Evolutionary conservation across 2,888 invertebrate species (phyloP).

Genomic region (Heliothis peltigera): DNA sequence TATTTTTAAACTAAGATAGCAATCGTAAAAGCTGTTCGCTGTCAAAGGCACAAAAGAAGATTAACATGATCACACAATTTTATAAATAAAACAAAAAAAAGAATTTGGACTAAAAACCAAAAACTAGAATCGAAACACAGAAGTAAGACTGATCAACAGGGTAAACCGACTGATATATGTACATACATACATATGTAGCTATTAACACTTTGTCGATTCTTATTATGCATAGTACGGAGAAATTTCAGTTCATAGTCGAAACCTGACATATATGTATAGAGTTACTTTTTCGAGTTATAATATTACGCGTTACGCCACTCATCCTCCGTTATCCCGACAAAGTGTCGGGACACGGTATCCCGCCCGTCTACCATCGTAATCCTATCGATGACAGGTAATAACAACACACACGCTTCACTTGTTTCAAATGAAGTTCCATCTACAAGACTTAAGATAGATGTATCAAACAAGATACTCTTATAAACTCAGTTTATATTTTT

Average conservation of each 20-base stretch:
- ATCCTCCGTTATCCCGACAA: slow-evolving; percentile 26
- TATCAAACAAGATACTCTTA: slow-evolving; percentile 4
- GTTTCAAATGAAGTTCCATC: slow-evolving; percentile 24
- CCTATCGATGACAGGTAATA: slow-evolving; percentile 38
- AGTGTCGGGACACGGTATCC: background rate
- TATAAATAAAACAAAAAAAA: too few species aligned
- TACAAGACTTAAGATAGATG: slow-evolving; percentile 16
- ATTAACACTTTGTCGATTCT: too few species aligned
- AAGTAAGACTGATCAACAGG: too few species aligned
- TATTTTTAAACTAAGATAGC: background rate
- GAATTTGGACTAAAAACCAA: too few species aligned
- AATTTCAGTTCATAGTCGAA: too few species aligned
- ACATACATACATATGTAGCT: too few species aligned
- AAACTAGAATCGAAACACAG: too few species aligned
- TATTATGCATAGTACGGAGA: too few species aligned
- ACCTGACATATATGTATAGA: too few species aligned
- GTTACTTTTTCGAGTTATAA: background rate
- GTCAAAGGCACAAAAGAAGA: background rate
- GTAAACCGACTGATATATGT: too few species aligned
- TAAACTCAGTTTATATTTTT: background rate
- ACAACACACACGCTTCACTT: slow-evolving; percentile 23
- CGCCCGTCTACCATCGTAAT: slow-evolving; percentile 20
- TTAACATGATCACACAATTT: too few species aligned
- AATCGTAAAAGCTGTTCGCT: background rate
- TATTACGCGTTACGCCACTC: background rate